phyloP scores from a whole-genome alignment of 1,140 invertebrate species.

The Andricus grossulariae region DNA sequence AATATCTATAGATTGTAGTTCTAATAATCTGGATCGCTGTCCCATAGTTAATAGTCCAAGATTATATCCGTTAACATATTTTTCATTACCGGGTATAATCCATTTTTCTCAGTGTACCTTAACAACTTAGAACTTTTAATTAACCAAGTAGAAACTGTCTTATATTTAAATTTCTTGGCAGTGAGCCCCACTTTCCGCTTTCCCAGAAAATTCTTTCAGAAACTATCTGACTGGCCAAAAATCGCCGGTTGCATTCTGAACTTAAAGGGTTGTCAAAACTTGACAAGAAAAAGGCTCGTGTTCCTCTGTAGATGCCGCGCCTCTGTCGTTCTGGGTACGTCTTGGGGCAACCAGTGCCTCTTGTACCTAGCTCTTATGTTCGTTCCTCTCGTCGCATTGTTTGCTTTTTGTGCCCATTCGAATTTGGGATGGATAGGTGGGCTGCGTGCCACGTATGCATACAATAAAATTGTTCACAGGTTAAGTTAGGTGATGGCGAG shows the following conservation, averaged over 20 bases:
- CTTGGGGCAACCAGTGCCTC: constrained; percentile 12
- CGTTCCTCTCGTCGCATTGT: constrained; percentile 24
- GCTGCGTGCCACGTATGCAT: neutral
- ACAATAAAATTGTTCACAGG: neutral
- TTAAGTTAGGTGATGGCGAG: neutral
- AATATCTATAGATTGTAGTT: no score
- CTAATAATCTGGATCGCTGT: no score
- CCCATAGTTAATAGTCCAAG: no score
- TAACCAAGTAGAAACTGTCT: no score
- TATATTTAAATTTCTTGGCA: no score
- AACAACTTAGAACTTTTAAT: no score
- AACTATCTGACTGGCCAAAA: neutral
- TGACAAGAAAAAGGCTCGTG: neutral
- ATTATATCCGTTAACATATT: no score
- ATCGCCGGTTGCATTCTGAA: neutral
- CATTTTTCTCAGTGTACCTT: no score
- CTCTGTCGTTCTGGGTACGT: neutral
- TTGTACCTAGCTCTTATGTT: neutral
- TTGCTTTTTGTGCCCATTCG: constrained; percentile 27
- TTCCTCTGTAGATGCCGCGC: constrained; percentile 13
- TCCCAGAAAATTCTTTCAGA: neutral
- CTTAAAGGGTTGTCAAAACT: neutral
- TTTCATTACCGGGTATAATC: no score
- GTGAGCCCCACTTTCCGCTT: neutral
- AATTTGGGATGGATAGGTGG: neutral